Percentiles rank a stretch among this genome's conserved stretches.
Conservation (phyloP, 2,113 vertebrate species). For the Sialia sialis region DNA sequence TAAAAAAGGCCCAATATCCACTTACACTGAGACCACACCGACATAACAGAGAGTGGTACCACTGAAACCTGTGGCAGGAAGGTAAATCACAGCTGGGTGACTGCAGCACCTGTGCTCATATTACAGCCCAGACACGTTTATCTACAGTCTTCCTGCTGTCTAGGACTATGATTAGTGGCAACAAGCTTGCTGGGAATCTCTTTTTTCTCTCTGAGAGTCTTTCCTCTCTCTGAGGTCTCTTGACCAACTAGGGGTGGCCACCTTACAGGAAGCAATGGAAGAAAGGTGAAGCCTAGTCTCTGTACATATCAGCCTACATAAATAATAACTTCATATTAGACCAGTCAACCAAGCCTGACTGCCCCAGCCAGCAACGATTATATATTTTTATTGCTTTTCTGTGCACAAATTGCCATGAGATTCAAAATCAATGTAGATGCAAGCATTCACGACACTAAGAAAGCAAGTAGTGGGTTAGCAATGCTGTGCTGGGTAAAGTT, state of each 20-base stretch:
- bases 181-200: background rate
- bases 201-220: background rate
- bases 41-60: background rate
- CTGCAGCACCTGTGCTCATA: rapidly evolving
- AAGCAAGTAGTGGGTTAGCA: background rate
- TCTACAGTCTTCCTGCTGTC: background rate
- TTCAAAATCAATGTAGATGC: background rate
- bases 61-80: background rate
- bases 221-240: background rate
- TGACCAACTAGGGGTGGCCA: background rate
- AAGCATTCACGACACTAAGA: background rate
- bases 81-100: background rate
- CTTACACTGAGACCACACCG: background rate
- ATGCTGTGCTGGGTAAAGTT: background rate
- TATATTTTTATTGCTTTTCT: background rate
- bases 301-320: background rate
- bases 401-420: background rate
- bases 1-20: background rate
- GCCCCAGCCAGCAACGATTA: background rate
- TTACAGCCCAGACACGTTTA: background rate
- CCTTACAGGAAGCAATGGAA: rapidly evolving
- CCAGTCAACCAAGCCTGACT: background rate
- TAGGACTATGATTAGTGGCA: background rate
- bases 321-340: background rate
- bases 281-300: background rate